Conservation (phyloP, 2,113 vertebrate genomes). For the Myotis yumanensis region DNA sequence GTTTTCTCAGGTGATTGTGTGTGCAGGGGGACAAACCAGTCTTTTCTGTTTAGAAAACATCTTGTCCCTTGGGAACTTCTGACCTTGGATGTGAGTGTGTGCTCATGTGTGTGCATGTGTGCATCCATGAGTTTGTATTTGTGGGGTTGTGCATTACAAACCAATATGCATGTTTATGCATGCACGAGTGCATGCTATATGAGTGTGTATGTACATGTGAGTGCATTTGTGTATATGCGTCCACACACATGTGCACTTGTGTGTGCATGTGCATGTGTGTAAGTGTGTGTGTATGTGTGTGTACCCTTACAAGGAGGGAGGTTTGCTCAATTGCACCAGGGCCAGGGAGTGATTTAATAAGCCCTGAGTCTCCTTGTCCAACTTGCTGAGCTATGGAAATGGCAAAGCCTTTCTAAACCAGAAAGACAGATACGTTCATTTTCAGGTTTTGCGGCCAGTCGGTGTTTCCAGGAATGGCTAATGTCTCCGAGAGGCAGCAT, state of each 20-base stretch:
- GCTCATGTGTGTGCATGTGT: neutral
- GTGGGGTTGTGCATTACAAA: neutral
- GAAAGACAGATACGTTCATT: slow-evolving; percentile 71
- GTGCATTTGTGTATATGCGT: neutral
- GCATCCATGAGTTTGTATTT: neutral
- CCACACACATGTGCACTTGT: neutral
- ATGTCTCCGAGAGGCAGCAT: slow-evolving; percentile 57
- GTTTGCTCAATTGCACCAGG: neutral
- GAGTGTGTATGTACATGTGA: accelerated
- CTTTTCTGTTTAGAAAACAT: neutral
- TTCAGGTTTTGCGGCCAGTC: slow-evolving; percentile 54
- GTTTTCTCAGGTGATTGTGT: neutral
- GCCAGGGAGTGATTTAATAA: slow-evolving; percentile 45
- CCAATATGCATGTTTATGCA: neutral
- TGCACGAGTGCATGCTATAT: no score
- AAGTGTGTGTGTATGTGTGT: neutral
- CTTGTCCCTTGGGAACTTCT: neutral
- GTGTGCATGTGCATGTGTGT: neutral
- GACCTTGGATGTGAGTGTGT: neutral
- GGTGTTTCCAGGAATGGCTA: slow-evolving; percentile 60
- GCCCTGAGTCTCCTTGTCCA: neutral
- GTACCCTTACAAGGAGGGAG: neutral
- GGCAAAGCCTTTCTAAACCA: slow-evolving; percentile 48
- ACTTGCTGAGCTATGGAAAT: slow-evolving; percentile 58
- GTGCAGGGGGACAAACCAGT: neutral